These are phyloP conservation scores for Antheraea mylitta DNA, from an alignment of 1,140 invertebrate species.

Conservation along the genomic window DNA sequence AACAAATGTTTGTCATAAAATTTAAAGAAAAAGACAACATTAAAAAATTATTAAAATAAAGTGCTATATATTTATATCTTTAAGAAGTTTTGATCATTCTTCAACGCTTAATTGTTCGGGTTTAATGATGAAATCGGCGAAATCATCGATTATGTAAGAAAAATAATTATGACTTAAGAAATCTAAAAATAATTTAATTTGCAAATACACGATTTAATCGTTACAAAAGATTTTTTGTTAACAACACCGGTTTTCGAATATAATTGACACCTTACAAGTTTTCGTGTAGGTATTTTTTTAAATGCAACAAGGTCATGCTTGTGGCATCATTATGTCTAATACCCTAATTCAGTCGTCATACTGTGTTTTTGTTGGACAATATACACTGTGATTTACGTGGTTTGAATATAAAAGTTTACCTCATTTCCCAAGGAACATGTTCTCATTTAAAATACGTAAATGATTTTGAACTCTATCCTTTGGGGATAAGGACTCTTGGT, in stretches of 20 bases:
- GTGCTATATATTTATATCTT: too few species aligned
- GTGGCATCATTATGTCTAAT: slow-evolving; percentile 2
- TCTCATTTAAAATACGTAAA: not conserved
- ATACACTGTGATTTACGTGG: slow-evolving; percentile 15
- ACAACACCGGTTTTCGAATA: not conserved
- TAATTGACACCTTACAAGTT: not conserved
- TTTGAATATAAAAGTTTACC: slow-evolving; percentile 21
- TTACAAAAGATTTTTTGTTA: too few species aligned
- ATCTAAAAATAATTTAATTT: too few species aligned
- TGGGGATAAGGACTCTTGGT: not conserved
- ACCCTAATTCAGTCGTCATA: slow-evolving; percentile 10
- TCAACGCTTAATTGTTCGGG: too few species aligned
- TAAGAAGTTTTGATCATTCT: too few species aligned
- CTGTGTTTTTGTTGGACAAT: slow-evolving; percentile 13
- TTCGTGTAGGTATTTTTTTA: not conserved
- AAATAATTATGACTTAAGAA: too few species aligned
- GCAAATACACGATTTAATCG: too few species aligned
- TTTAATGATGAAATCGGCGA: too few species aligned
- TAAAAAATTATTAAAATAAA: too few species aligned
- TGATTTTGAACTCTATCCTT: not conserved
- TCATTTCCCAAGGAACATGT: slow-evolving; percentile 17
- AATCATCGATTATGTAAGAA: too few species aligned
- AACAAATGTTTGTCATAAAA: too few species aligned
- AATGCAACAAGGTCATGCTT: not conserved
- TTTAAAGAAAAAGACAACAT: too few species aligned